Evolutionary conservation across 2,797 vertebrate species (phyloP).

Genomic region (Erpetoichthys calabaricus): DNA sequence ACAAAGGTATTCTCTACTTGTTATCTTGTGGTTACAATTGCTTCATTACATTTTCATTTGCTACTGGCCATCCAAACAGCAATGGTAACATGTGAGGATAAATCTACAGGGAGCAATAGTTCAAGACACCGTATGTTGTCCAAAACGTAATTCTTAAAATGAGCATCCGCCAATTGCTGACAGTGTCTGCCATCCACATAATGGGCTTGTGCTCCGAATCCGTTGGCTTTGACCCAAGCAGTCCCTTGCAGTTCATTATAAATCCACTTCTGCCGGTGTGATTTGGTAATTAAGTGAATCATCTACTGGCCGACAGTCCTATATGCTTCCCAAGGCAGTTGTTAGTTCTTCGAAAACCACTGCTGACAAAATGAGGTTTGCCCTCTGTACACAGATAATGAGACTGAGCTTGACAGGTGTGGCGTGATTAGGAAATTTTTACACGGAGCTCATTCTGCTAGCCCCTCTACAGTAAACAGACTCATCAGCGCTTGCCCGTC

Average conservation of each 20-base stretch:
- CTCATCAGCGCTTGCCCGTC: conserved; percentile 80
- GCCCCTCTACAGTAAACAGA: conserved; percentile 82
- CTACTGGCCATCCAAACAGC: too few relatives aligned
- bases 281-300: conserved; percentile 86
- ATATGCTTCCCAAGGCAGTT: conserved; percentile 57
- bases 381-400: conserved; percentile 81
- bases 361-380: conserved; percentile 76
- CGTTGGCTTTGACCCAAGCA: conserved; percentile 10
- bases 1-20: too few relatives aligned
- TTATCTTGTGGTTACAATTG: too few relatives aligned
- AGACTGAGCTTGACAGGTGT: conserved; percentile 86
- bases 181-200: conserved; percentile 4
- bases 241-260: conserved; percentile 34
- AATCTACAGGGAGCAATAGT: too few relatives aligned
- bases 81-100: too few relatives aligned
- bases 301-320: conserved; percentile 69
- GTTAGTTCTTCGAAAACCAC: conserved; percentile 66
- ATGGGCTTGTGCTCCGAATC: conserved; percentile 18
- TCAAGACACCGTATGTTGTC: too few relatives aligned
- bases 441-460: conserved; percentile 46
- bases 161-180: too few relatives aligned
- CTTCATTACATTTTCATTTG: too few relatives aligned
- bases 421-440: conserved; percentile 69
- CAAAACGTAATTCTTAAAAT: too few relatives aligned
- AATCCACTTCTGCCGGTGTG: conserved; percentile 46